Evolutionary conservation across 2,888 invertebrate genomes (phyloP).

Genomic region (Machimus rusticus): DNA sequence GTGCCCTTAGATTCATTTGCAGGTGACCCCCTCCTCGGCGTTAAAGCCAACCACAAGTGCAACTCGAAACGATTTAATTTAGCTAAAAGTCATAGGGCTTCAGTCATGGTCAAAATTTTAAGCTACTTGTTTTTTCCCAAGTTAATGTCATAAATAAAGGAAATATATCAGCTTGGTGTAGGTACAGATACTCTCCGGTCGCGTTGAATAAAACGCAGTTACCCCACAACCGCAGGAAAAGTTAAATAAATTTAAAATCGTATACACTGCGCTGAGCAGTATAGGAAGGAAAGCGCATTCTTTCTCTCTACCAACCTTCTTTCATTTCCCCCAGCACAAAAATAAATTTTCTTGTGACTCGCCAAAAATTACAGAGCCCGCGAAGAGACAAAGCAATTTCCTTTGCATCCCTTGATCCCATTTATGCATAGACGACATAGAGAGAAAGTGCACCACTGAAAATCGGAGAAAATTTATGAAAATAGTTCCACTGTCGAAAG

Average conservation of each 20-base stretch:
- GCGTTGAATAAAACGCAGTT: background rate
- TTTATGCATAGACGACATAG: background rate
- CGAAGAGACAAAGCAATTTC: constrained; percentile 28
- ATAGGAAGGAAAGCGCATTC: background rate
- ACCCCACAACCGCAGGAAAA: background rate
- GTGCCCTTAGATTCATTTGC: background rate
- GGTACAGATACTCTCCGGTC: no score
- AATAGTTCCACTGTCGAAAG: constrained; percentile 28
- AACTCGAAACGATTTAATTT: background rate
- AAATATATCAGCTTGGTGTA: background rate
- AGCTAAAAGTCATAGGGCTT: background rate
- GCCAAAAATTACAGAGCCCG: constrained; percentile 9
- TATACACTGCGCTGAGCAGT: background rate
- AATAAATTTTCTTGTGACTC: constrained; percentile 16
- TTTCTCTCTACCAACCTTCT: background rate
- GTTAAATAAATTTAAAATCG: background rate
- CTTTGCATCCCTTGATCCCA: background rate
- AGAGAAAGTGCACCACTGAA: background rate
- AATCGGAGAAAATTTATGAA: constrained; percentile 30
- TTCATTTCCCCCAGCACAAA: background rate
- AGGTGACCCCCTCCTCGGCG: background rate
- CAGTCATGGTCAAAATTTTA: background rate
- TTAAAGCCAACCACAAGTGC: background rate
- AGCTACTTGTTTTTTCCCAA: background rate
- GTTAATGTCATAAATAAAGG: background rate